These are phyloP conservation scores for Petrophora chlorosata DNA, from an alignment of 2,888 invertebrate genomes.

Conservation along the genomic window DNA sequence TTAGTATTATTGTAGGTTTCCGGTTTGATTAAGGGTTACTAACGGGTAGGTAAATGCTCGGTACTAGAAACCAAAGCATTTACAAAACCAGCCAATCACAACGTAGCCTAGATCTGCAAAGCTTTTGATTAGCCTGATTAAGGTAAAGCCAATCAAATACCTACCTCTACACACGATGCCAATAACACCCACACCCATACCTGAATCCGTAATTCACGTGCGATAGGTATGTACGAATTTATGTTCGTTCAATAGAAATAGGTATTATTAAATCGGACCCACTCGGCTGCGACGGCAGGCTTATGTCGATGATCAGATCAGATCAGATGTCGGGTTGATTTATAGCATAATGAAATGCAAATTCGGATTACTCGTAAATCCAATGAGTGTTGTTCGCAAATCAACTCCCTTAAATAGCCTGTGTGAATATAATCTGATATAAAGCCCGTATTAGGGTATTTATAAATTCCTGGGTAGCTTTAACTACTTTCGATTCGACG, in stretches of 20 bases:
- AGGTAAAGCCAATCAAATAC: conserved; percentile 9
- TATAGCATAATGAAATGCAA: conserved; percentile 21
- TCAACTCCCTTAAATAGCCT: neutral
- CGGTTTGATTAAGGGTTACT: no score
- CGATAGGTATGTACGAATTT: conserved; percentile 18
- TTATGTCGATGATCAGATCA: conserved; percentile 19
- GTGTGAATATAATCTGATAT: no score
- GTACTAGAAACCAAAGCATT: neutral
- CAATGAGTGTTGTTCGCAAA: conserved; percentile 3
- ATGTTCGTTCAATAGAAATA: conserved; percentile 11
- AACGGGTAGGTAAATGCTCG: no score
- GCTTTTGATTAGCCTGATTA: no score
- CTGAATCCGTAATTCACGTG: conserved; percentile 8
- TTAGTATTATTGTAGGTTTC: no score
- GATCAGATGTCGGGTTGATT: conserved; percentile 22
- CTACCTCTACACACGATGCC: neutral
- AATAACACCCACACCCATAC: neutral
- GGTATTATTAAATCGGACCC: conserved; percentile 23
- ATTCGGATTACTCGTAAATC: conserved; percentile 18
- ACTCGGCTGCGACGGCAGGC: conserved; percentile 6
- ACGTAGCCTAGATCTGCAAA: no score
- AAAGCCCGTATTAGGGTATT: no score
- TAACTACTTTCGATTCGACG: no score
- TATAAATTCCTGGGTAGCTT: no score
- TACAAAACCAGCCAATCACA: no score